phyloP scores from a whole-genome alignment of 2,113 vertebrate genomes.

The Corythoichthys intestinalis region DNA sequence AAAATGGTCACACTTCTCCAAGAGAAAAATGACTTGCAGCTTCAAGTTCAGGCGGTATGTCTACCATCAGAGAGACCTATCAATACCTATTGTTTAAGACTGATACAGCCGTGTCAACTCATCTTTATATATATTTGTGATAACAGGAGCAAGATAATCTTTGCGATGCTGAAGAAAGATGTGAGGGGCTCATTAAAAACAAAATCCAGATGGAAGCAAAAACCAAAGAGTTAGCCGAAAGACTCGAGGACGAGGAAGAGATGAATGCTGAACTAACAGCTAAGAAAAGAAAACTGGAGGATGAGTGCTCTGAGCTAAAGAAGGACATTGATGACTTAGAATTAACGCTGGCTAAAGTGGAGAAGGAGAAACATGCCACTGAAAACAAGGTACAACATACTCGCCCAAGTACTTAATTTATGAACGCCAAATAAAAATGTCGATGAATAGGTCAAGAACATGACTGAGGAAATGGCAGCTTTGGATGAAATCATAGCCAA shows the following conservation, averaged over 20 bases:
- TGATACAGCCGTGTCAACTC: background rate
- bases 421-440: background rate
- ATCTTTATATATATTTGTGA: background rate
- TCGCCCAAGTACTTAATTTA: background rate
- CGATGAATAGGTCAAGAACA: slow-evolving; percentile 78
- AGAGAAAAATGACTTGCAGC: slow-evolving; percentile 84
- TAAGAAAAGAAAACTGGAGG: slow-evolving; percentile 85
- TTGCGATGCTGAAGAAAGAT: slow-evolving; percentile 79
- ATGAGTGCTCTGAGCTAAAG: slow-evolving; percentile 63
- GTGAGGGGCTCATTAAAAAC: slow-evolving; percentile 82
- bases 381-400: slow-evolving; percentile 80
- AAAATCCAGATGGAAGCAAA: slow-evolving; percentile 86
- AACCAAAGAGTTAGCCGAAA: slow-evolving; percentile 78
- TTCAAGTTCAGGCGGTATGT: slow-evolving; percentile 83
- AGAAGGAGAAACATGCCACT: slow-evolving; percentile 86
- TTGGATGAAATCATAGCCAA: slow-evolving; percentile 81
- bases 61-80: background rate
- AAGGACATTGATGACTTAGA: slow-evolving; percentile 63
- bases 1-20: slow-evolving; percentile 86
- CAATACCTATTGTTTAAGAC: background rate
- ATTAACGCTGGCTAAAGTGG: slow-evolving; percentile 71
- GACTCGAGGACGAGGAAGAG: slow-evolving; percentile 83
- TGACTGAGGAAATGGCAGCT: slow-evolving; percentile 84
- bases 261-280: slow-evolving; percentile 81
- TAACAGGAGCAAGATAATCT: slow-evolving; percentile 85